These are phyloP conservation scores for Samia ricini DNA, from an alignment of 1,140 invertebrate genomes.

Conservation along the genomic window DNA sequence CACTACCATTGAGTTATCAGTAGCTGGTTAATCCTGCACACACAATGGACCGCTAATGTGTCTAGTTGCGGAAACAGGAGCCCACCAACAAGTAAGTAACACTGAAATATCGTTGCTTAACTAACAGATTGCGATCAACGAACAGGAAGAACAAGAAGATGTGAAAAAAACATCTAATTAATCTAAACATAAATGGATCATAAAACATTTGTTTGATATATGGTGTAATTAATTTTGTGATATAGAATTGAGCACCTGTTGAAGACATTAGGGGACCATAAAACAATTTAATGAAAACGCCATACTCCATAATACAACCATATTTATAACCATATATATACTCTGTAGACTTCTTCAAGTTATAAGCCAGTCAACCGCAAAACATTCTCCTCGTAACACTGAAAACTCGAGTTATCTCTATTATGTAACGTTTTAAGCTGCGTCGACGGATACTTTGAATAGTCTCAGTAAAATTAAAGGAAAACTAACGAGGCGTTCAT, in stretches of 20 bases:
- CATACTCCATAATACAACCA: neutral
- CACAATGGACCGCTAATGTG: no score
- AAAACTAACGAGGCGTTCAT: no score
- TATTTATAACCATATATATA: neutral
- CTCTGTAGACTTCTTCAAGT: conserved; percentile 5
- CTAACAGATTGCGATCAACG: no score
- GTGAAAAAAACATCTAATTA: no score
- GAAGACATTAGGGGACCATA: neutral
- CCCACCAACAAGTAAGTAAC: no score
- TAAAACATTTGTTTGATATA: no score
- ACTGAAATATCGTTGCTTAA: no score
- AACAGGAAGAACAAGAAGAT: no score
- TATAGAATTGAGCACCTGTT: neutral
- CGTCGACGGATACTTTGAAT: neutral
- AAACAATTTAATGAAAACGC: neutral
- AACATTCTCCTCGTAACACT: neutral
- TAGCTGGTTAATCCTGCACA: no score
- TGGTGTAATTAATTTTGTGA: neutral
- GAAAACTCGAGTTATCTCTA: neutral
- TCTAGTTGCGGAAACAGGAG: no score
- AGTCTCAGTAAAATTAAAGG: neutral
- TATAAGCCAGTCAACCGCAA: neutral
- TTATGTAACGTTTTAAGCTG: neutral
- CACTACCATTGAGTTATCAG: no score
- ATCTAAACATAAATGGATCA: no score